Conservation (phyloP, 2,113 vertebrate species). For the Strix uralensis region DNA sequence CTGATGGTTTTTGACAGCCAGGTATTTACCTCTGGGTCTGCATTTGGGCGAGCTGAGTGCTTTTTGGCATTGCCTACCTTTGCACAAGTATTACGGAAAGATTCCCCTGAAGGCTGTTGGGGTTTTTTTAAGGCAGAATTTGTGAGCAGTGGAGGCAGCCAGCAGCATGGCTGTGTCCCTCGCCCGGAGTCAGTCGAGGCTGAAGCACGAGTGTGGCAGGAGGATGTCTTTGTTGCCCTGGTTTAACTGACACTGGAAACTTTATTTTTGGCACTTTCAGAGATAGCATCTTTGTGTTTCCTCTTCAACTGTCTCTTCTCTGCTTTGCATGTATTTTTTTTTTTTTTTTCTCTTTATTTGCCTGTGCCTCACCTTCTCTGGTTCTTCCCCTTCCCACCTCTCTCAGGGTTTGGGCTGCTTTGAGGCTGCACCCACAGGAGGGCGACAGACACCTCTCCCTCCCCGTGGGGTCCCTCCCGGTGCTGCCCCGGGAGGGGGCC, state of each 20-base stretch:
- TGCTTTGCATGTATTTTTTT: neutral
- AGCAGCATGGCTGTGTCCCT: neutral
- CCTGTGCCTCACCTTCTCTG: neutral
- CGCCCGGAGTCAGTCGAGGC: neutral
- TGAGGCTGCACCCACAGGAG: neutral
- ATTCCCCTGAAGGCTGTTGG: constrained; percentile 22
- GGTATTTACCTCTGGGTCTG: constrained; percentile 28
- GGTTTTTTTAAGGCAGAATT: constrained; percentile 25
- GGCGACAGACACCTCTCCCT: neutral
- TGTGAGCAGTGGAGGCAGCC: constrained; percentile 10
- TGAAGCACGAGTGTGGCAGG: neutral
- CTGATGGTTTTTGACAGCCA: neutral
- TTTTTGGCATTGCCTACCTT: constrained; percentile 22
- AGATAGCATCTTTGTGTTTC: neutral
- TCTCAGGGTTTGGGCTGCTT: neutral
- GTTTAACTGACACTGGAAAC: neutral
- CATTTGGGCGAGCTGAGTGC: neutral
- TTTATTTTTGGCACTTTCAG: neutral
- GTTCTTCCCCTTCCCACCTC: neutral
- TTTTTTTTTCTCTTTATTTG: neutral
- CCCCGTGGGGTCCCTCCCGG: neutral
- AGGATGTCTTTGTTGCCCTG: neutral
- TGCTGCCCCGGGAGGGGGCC: neutral
- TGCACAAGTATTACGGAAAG: neutral
- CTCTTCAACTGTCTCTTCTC: neutral